A percentile compares a stretch with the other conserved stretches of the same genome.
phyloP scores from a whole-genome alignment of 2,888 invertebrate species.

The Lapara coniferarum region DNA sequence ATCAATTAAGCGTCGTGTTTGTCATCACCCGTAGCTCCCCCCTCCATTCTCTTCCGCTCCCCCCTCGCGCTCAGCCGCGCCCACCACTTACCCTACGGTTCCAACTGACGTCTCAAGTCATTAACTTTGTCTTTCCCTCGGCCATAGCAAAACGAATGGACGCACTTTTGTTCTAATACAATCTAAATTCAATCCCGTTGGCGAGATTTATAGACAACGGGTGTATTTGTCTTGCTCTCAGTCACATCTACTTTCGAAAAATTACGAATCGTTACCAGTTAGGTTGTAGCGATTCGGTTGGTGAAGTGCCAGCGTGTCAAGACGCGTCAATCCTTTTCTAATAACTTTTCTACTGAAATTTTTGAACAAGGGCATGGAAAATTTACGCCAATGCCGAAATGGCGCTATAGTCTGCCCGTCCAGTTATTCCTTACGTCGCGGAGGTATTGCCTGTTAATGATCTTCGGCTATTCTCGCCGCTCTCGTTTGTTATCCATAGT shows the following conservation, averaged over 20 bases:
- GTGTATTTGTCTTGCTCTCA: slow-evolving; percentile 10
- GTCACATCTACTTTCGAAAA: slow-evolving; percentile 7
- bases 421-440: too few species aligned
- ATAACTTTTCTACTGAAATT: background rate
- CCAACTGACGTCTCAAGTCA: slow-evolving; percentile 21
- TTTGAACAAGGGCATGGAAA: too few species aligned
- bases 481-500: too few species aligned
- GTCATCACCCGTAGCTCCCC: background rate
- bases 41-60: background rate
- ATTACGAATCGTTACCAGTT: slow-evolving; percentile 1
- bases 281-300: background rate
- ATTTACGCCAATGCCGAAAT: background rate
- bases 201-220: slow-evolving; percentile 18
- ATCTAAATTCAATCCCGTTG: slow-evolving; percentile 23
- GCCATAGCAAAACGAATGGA: slow-evolving; percentile 18
- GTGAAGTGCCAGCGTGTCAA: background rate
- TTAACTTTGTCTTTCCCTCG: slow-evolving; percentile 27
- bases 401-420: background rate
- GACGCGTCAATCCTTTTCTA: background rate
- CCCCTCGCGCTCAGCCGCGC: background rate
- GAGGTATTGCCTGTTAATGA: too few species aligned
- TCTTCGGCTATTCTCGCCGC: too few species aligned
- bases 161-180: slow-evolving; percentile 25
- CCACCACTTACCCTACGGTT: background rate
- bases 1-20: slow-evolving; percentile 22